Conservation (phyloP, 2,888 invertebrate species). For the Agrochola macilenta region DNA sequence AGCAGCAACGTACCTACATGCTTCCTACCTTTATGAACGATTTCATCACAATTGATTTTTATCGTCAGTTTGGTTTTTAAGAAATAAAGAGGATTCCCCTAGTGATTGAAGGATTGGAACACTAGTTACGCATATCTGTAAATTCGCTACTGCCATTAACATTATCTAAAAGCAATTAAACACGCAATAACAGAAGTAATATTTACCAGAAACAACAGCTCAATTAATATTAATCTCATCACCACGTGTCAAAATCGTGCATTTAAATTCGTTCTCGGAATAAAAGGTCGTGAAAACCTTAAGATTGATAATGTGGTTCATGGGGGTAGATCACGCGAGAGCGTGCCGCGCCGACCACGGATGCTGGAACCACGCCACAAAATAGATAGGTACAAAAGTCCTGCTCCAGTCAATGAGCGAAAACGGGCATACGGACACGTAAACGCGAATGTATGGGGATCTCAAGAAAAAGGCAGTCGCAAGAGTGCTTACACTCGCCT, state of each 20-base stretch:
- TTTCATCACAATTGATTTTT: background rate
- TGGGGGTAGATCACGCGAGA: conserved; percentile 77
- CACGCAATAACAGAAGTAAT: conserved; percentile 28
- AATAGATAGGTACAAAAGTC: conserved; percentile 8
- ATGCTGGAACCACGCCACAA: conserved; percentile 23
- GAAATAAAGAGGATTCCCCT: background rate
- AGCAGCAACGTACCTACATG: background rate
- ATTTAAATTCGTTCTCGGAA: conserved; percentile 63
- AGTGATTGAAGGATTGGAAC: conserved; percentile 5
- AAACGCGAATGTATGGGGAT: background rate
- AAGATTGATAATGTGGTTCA: conserved; percentile 72
- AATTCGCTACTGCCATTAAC: conserved; percentile 40
- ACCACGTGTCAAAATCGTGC: conserved; percentile 62
- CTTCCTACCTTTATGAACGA: background rate
- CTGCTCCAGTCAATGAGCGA: background rate
- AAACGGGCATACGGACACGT: background rate
- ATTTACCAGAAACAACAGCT: conserved; percentile 47
- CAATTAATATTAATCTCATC: conserved; percentile 48
- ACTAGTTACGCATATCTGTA: background rate
- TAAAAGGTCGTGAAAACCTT: conserved; percentile 71
- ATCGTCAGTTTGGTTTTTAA: background rate
- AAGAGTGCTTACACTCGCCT: background rate
- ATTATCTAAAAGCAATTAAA: conserved; percentile 29
- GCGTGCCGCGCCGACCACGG: conserved; percentile 62
- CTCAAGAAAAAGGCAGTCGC: conserved; percentile 1